phyloP scores from a whole-genome alignment of 2,888 invertebrate species.

The Pristionchus exspectatus region DNA sequence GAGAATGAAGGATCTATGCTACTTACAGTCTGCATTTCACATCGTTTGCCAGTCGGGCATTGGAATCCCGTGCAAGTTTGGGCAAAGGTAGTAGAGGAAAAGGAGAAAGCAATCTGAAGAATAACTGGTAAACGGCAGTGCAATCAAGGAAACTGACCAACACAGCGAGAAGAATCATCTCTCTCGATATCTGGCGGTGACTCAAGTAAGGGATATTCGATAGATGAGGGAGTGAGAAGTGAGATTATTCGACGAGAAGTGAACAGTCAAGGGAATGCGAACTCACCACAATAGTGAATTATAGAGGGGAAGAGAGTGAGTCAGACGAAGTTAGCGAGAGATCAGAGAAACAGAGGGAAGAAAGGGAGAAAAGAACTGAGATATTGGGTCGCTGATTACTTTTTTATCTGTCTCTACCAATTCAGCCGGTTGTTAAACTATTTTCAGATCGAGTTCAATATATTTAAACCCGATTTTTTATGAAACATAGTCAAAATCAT shows the following conservation, averaged over 20 bases:
- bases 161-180: not conserved
- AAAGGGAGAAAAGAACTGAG: not conserved
- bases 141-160: not conserved
- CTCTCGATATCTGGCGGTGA: not conserved
- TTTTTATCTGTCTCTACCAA: not conserved
- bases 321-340: not conserved
- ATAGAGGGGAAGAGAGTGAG: slow-evolving; percentile 11
- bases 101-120: not conserved
- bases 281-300: not conserved
- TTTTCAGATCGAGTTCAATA: too few relatives aligned
- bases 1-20: not conserved
- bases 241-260: not conserved
- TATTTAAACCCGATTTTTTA: too few relatives aligned
- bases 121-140: not conserved
- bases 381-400: not conserved
- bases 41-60: not conserved
- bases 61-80: not conserved
- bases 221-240: not conserved
- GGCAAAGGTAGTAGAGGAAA: not conserved
- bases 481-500: too few relatives aligned
- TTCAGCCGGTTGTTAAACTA: not conserved
- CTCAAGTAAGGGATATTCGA: not conserved
- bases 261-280: not conserved
- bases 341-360: not conserved
- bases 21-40: slow-evolving; percentile 20